phyloP scores from a whole-genome alignment of 2,888 invertebrate species.

The Dasysyrphus albostriatus region DNA sequence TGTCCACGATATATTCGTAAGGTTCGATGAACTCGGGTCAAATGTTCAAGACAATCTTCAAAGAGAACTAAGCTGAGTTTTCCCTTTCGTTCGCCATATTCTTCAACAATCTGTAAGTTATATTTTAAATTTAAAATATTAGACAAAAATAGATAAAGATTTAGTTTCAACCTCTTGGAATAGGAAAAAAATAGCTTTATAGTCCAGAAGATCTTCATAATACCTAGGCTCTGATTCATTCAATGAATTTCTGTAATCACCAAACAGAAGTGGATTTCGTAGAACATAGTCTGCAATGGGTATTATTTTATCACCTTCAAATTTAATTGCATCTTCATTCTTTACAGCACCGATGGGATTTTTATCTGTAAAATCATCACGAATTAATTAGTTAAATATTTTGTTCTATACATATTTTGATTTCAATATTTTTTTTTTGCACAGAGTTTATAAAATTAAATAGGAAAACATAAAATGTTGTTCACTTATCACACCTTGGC shows the following conservation, averaged over 20 bases:
- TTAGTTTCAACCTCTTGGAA: constrained; percentile 89
- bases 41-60: constrained; percentile 95
- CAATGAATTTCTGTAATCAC: constrained; percentile 94
- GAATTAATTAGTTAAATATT: too few species aligned
- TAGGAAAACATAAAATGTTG: too few species aligned
- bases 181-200: constrained; percentile 93
- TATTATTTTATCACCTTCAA: constrained; percentile 71
- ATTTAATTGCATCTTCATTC: background rate
- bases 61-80: constrained; percentile 94
- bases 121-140: background rate
- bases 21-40: constrained; percentile 93
- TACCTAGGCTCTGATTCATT: constrained; percentile 91
- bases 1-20: constrained; percentile 92
- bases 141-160: background rate
- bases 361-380: background rate
- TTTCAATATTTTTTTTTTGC: too few species aligned
- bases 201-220: constrained; percentile 96
- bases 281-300: constrained; percentile 88
- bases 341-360: background rate
- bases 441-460: too few species aligned
- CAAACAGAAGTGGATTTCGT: constrained; percentile 93
- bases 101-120: constrained; percentile 89
- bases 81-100: constrained; percentile 90
- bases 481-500: too few species aligned
- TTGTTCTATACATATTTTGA: too few species aligned